phyloP scores from a whole-genome alignment of 2,888 invertebrate genomes.

The Elysia crispata region DNA sequence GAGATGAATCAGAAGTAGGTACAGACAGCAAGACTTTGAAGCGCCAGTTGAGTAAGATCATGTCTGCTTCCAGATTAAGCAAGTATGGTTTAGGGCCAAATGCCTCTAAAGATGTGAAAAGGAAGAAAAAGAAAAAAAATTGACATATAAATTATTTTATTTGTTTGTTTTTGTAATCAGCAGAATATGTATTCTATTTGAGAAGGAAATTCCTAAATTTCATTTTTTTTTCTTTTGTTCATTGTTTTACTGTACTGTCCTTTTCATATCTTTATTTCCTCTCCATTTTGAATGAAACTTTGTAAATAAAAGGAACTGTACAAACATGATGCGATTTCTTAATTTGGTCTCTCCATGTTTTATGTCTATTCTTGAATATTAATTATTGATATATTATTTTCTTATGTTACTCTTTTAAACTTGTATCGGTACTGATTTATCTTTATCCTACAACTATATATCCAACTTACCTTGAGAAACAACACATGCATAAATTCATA shows the following conservation, averaged over 20 bases:
- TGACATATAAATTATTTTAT: not conserved
- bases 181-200: no score
- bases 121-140: slow-evolving; percentile 30
- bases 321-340: not conserved
- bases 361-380: no score
- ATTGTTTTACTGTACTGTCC: no score
- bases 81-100: slow-evolving; percentile 37
- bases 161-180: not conserved
- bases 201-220: no score
- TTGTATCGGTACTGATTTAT: no score
- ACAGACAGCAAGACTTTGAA: slow-evolving; percentile 14
- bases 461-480: no score
- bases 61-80: slow-evolving; percentile 39
- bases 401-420: no score
- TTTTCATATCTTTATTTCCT: no score
- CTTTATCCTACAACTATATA: no score
- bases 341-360: not conserved
- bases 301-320: not conserved
- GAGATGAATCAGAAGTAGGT: not conserved
- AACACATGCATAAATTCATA: no score
- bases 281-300: not conserved
- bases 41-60: slow-evolving; percentile 29
- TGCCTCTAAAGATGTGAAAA: slow-evolving; percentile 18
- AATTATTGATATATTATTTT: no score
- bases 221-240: no score